phyloP scores from a whole-genome alignment of 2,113 vertebrate genomes.

The Nerophis lumbriciformis region DNA sequence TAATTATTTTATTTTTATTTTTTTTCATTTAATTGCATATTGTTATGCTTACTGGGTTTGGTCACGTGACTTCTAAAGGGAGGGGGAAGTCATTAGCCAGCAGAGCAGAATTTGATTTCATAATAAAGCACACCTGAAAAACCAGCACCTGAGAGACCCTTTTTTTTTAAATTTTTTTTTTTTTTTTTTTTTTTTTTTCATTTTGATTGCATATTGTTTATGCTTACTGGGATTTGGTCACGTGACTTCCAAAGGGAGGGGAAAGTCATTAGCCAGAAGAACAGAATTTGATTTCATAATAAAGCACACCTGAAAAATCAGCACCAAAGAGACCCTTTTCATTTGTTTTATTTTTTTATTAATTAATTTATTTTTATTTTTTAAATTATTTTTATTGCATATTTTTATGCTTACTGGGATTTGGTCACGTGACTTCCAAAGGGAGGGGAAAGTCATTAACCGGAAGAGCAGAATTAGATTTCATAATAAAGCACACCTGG shows the following conservation, averaged over 20 bases:
- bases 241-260: slow-evolving; percentile 39
- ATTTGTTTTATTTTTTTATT: no score
- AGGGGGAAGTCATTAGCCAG: slow-evolving; percentile 46
- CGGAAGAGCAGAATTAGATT: slow-evolving; percentile 23
- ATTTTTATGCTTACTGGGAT: slow-evolving; percentile 1
- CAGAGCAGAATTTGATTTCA: slow-evolving; percentile 23
- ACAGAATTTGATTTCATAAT: slow-evolving; percentile 24
- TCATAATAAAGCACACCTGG: slow-evolving; percentile 20
- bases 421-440: slow-evolving; percentile 25
- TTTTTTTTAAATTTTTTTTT: no score
- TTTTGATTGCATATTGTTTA: slow-evolving; percentile 13
- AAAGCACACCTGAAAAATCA: slow-evolving; percentile 16
- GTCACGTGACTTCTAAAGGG: slow-evolving; percentile 31
- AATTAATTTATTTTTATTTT: no score
- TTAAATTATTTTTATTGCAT: slow-evolving; percentile 6
- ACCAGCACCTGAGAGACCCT: neutral
- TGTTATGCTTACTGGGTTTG: neutral
- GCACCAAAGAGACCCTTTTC: no score
- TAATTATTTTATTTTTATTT: no score
- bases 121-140: slow-evolving; percentile 19
- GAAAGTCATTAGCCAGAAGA: slow-evolving; percentile 44
- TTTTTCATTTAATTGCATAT: slow-evolving; percentile 8
- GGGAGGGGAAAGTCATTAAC: slow-evolving; percentile 48
- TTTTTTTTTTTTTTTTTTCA: neutral
- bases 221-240: no score